A percentile compares a stretch with the other conserved stretches of the same genome.
These are phyloP conservation scores for Caretta caretta DNA, from an alignment of 2,113 vertebrate species.

Conservation along the genomic window DNA sequence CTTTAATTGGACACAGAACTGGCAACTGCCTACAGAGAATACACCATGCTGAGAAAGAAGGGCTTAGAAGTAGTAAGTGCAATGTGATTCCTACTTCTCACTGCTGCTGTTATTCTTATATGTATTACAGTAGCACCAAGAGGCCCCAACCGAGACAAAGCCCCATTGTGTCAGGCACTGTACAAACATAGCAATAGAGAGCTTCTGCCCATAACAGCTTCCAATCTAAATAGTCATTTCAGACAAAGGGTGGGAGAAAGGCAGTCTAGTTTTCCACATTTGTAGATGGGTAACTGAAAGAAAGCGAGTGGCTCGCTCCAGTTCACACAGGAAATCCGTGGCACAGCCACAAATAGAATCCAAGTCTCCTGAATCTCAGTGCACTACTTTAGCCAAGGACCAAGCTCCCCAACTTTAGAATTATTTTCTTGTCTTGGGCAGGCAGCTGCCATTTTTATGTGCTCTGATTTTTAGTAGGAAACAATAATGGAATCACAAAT, in stretches of 20 bases:
- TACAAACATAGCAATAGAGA: neutral
- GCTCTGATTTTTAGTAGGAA: neutral
- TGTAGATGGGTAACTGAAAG: neutral
- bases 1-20: neutral
- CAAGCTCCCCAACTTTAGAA: neutral
- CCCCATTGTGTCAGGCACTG: neutral
- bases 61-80: fast-evolving
- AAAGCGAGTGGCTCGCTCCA: neutral
- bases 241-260: neutral
- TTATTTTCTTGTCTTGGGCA: neutral
- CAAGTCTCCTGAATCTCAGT: neutral
- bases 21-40: fast-evolving
- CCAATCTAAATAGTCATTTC: neutral
- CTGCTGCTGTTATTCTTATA: neutral
- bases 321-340: neutral
- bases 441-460: neutral
- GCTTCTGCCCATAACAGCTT: neutral
- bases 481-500: neutral
- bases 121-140: neutral
- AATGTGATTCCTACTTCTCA: neutral
- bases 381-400: neutral
- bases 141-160: too few relatives aligned
- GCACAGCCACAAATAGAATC: neutral
- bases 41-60: fast-evolving
- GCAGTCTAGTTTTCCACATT: neutral